phyloP scores from a whole-genome alignment of 2,888 invertebrate species.

The Drosophila rubida region DNA sequence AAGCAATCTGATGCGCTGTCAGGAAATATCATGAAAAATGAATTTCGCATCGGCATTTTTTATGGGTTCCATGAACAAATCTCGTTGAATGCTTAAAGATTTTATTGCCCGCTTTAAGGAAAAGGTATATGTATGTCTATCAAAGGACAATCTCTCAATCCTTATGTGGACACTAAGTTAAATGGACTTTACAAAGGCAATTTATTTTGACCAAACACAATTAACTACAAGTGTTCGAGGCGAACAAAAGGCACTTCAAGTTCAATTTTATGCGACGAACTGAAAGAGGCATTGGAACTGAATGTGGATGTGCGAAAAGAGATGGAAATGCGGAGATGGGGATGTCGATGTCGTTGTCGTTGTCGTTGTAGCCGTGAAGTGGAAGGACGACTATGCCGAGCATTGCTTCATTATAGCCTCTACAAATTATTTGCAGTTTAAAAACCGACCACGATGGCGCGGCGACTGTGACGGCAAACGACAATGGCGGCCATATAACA shows the following conservation, averaged over 20 bases:
- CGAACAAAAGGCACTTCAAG: constrained; percentile 61
- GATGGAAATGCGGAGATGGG: background rate
- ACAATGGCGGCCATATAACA: constrained; percentile 55
- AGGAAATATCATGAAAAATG: background rate
- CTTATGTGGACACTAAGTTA: constrained; percentile 43
- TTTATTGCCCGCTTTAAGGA: constrained; percentile 6
- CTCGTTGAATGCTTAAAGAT: background rate
- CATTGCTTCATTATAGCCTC: constrained; percentile 63
- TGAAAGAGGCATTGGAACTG: background rate
- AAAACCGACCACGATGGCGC: constrained; percentile 41
- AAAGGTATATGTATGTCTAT: background rate
- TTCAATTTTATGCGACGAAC: constrained; percentile 52
- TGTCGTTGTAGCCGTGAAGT: background rate
- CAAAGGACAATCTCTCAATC: constrained; percentile 4
- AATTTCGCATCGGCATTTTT: background rate
- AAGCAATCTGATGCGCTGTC: background rate
- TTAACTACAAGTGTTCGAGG: constrained; percentile 56
- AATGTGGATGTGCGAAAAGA: background rate
- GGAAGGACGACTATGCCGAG: constrained; percentile 33
- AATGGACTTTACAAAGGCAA: constrained; percentile 55
- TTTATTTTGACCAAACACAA: constrained; percentile 66
- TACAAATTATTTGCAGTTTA: constrained; percentile 71
- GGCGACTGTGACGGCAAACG: constrained; percentile 36
- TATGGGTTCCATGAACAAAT: background rate
- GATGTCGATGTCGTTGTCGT: background rate